These are phyloP conservation scores for Cheirogaleus major DNA, from an alignment of 2,797 vertebrate genomes.

Conservation along the genomic window DNA sequence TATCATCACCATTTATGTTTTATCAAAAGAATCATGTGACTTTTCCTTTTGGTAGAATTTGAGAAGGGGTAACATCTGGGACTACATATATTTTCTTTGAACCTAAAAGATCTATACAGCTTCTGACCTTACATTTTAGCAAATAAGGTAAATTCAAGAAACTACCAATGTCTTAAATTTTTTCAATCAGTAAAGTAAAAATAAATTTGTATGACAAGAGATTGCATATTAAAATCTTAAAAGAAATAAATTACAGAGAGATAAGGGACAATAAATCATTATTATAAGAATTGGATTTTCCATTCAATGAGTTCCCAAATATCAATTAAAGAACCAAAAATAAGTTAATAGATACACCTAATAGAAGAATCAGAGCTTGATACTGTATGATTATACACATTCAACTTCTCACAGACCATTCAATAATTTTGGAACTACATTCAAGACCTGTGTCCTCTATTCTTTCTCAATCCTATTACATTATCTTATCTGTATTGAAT, in stretches of 20 bases:
- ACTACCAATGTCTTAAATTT: background rate
- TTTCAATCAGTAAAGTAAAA: slow-evolving; percentile 29
- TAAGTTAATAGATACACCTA: background rate
- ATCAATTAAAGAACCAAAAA: background rate
- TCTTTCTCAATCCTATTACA: background rate
- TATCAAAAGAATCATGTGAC: background rate
- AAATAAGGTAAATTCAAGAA: background rate
- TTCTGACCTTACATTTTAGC: background rate
- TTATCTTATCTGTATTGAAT: background rate
- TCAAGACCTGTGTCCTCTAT: background rate
- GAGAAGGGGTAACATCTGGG: background rate
- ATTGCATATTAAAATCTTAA: background rate
- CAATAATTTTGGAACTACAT: background rate
- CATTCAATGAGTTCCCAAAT: background rate
- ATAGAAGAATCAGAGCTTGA: background rate
- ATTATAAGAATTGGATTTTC: background rate
- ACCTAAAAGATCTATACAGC: background rate
- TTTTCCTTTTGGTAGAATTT: background rate
- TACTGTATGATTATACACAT: background rate
- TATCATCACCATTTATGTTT: background rate
- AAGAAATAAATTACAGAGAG: background rate
- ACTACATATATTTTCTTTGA: background rate
- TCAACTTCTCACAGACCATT: background rate
- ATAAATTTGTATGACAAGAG: background rate
- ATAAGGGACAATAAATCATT: background rate